Conservation (phyloP, 2,888 invertebrate genomes). For the Pseudoips prasinana region DNA sequence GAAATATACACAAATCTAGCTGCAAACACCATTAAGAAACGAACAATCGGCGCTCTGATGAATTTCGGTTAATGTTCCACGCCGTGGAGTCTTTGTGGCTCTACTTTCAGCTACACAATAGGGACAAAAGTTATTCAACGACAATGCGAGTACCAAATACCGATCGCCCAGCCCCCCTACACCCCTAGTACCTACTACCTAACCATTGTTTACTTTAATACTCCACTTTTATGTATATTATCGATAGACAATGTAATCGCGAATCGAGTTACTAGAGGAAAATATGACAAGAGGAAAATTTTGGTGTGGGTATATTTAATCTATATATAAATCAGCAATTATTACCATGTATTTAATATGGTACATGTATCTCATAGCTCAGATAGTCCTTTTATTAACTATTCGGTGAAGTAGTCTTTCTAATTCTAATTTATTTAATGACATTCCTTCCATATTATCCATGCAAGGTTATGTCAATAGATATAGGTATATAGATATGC, state of each 20-base stretch:
- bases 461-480: no score
- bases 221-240: conserved; percentile 75
- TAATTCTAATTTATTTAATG: no score
- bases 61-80: conserved; percentile 80
- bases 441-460: no score
- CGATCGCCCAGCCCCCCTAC: conserved; percentile 72
- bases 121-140: conserved; percentile 83
- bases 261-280: conserved; percentile 48
- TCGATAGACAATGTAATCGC: conserved; percentile 62
- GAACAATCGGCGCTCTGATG: conserved; percentile 78
- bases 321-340: no score
- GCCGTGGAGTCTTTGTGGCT: conserved; percentile 77
- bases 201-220: conserved; percentile 80
- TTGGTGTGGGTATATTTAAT: no score
- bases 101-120: conserved; percentile 80
- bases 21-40: conserved; percentile 69
- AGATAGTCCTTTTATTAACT: no score
- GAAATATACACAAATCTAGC: conserved; percentile 40
- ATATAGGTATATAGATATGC: no score
- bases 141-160: conserved; percentile 82
- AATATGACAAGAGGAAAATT: conserved; percentile 3
- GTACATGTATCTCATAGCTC: no score
- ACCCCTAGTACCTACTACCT: conserved; percentile 51
- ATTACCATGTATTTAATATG: no score
- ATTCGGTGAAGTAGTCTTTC: no score